Conservation (phyloP, 1,140 invertebrate species). For the Manduca sexta region DNA sequence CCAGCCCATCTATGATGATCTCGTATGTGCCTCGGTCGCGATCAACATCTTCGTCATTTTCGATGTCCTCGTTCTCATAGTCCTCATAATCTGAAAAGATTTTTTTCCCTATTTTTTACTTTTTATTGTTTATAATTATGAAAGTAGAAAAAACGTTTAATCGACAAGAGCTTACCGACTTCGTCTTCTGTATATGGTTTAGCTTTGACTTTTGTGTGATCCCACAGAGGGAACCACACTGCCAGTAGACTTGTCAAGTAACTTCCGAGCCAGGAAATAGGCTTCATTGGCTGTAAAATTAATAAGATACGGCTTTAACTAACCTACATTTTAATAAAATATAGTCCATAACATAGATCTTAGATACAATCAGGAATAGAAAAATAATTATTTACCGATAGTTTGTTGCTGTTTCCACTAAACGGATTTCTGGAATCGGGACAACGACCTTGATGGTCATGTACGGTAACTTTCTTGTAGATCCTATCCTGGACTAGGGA, state of each 20-base stretch:
- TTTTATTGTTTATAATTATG: background rate
- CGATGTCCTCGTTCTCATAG: slow-evolving; percentile 57
- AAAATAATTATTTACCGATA: slow-evolving; percentile 43
- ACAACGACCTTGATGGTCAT: slow-evolving; percentile 92
- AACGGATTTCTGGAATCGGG: slow-evolving; percentile 83
- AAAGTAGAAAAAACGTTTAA: background rate
- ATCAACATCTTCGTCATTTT: slow-evolving; percentile 64
- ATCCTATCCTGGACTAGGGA: slow-evolving; percentile 92
- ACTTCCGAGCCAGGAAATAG: slow-evolving; percentile 66
- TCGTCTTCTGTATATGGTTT: slow-evolving; percentile 64
- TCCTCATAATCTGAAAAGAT: slow-evolving; percentile 50
- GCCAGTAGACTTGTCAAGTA: slow-evolving; percentile 65
- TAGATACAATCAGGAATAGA: too few relatives aligned
- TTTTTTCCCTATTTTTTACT: too few relatives aligned
- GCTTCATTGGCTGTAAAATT: slow-evolving; percentile 58
- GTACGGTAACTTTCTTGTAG: slow-evolving; percentile 88
- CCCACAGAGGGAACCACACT: slow-evolving; percentile 64
- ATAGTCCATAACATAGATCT: too few relatives aligned
- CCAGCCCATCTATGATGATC: slow-evolving; percentile 52
- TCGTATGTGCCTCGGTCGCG: slow-evolving; percentile 58
- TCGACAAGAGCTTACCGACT: slow-evolving; percentile 40
- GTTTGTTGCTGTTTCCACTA: slow-evolving; percentile 74
- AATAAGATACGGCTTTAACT: too few relatives aligned
- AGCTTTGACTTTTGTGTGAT: slow-evolving; percentile 34
- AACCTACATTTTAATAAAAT: too few relatives aligned